Percentiles rank a stretch among this genome's conserved stretches.
These are phyloP conservation scores for Cataglyphis altisquamis DNA, from an alignment of 2,888 invertebrate genomes.

Conservation along the genomic window DNA sequence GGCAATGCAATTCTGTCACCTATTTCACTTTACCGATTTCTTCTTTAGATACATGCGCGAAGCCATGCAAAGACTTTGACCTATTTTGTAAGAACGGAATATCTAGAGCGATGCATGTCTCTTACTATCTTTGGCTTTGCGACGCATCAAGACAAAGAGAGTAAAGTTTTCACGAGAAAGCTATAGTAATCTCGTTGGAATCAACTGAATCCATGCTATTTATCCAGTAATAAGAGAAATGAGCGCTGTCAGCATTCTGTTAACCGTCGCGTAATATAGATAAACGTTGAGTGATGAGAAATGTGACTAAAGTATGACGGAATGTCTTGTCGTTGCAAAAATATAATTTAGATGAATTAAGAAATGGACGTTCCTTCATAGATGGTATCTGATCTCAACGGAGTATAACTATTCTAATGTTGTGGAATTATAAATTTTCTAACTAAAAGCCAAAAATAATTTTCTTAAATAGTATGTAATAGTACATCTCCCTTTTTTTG, in stretches of 20 bases:
- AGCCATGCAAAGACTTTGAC: background rate
- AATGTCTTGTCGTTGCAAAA: constrained; percentile 15
- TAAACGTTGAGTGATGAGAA: background rate
- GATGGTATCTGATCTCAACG: background rate
- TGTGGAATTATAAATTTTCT: background rate
- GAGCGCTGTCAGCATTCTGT: background rate
- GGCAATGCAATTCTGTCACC: background rate
- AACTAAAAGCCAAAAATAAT: background rate
- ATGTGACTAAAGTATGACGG: background rate
- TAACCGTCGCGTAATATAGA: constrained; percentile 17
- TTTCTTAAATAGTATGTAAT: background rate
- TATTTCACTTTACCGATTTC: background rate
- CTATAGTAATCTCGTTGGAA: background rate
- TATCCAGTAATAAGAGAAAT: background rate
- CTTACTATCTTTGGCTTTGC: background rate
- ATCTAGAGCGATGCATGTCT: background rate
- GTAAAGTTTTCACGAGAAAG: background rate
- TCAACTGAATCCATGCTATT: background rate
- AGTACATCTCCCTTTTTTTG: background rate
- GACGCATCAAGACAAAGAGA: background rate
- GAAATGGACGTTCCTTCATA: background rate
- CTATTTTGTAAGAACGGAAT: constrained; percentile 9
- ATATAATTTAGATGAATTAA: constrained; percentile 5
- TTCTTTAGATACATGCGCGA: background rate
- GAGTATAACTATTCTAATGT: background rate